Percentiles rank a stretch among this genome's conserved stretches.
phyloP scores from a whole-genome alignment of 2,888 invertebrate genomes.

The Cantharis lateralis region DNA sequence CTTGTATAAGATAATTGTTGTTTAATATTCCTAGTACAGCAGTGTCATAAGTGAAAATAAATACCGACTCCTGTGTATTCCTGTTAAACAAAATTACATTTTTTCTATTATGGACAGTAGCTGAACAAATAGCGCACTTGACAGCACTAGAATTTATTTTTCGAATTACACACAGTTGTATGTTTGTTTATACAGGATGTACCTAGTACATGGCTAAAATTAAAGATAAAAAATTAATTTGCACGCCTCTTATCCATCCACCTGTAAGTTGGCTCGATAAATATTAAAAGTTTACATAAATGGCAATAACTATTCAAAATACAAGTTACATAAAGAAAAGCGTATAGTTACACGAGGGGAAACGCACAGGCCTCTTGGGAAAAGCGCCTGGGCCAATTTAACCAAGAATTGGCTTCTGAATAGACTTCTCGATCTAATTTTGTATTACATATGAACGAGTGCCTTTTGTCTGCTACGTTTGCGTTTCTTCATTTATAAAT shows the following conservation, averaged over 20 bases:
- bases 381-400: constrained; percentile 29
- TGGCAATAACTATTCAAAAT: constrained; percentile 5
- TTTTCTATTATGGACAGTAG: constrained; percentile 21
- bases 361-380: constrained; percentile 15
- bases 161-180: constrained; percentile 4
- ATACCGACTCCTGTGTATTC: constrained; percentile 35
- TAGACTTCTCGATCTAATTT: constrained; percentile 32
- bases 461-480: constrained; percentile 27
- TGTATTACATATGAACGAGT: constrained; percentile 27
- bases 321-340: constrained; percentile 20
- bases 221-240: background rate
- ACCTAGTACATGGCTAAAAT: too few species aligned
- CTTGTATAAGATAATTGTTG: constrained; percentile 48
- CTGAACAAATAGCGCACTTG: constrained; percentile 19
- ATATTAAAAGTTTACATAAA: constrained; percentile 5
- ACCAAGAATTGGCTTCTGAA: constrained; percentile 31
- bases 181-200: constrained; percentile 26
- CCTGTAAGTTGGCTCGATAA: background rate
- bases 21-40: constrained; percentile 40
- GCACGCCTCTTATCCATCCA: background rate
- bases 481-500: constrained; percentile 22
- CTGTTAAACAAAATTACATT: constrained; percentile 27
- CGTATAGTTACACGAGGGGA: constrained; percentile 16
- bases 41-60: constrained; percentile 36
- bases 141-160: constrained; percentile 14